Conservation (phyloP, 1,140 invertebrate species). For the Nymphalis io region DNA sequence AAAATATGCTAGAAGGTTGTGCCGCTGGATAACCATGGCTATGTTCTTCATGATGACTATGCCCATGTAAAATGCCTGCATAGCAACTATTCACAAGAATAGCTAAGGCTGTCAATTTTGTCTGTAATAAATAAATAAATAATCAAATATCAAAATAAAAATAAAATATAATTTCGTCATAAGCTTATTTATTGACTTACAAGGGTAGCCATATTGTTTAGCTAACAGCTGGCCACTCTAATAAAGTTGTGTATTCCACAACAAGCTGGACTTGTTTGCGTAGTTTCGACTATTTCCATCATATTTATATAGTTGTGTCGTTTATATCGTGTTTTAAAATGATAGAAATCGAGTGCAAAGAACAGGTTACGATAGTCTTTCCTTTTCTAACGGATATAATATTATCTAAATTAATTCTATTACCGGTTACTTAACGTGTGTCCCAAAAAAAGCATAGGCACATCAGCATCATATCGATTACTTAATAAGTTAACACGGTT, state of each 20-base stretch:
- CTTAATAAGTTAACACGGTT: conserved; percentile 34
- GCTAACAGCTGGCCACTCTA: conserved; percentile 75
- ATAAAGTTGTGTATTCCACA: conserved; percentile 59
- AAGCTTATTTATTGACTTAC: conserved; percentile 55
- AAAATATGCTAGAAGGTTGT: conserved; percentile 34
- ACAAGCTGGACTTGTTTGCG: conserved; percentile 71
- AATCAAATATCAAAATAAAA: too few relatives aligned
- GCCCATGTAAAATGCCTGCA: conserved; percentile 56
- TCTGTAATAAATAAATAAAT: conserved; percentile 56
- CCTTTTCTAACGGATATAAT: conserved; percentile 70
- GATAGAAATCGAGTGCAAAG: conserved; percentile 54
- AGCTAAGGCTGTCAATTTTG: conserved; percentile 65
- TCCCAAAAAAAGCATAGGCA: conserved; percentile 43
- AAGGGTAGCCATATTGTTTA: conserved; percentile 75
- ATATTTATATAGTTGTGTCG: conserved; percentile 71
- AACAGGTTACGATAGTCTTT: conserved; percentile 63
- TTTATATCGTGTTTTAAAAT: conserved; percentile 40
- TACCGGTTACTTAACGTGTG: conserved; percentile 60
- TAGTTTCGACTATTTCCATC: conserved; percentile 50
- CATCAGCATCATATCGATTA: conserved; percentile 46
- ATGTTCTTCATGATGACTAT: conserved; percentile 32
- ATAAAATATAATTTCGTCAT: conserved; percentile 2
- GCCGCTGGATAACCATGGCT: conserved; percentile 37
- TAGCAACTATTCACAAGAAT: conserved; percentile 64
- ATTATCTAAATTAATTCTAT: conserved; percentile 62